A percentile compares a stretch with the other conserved stretches of the same genome.
phyloP scores from a whole-genome alignment of 2,888 invertebrate genomes.

The Dryomyza anilis region DNA sequence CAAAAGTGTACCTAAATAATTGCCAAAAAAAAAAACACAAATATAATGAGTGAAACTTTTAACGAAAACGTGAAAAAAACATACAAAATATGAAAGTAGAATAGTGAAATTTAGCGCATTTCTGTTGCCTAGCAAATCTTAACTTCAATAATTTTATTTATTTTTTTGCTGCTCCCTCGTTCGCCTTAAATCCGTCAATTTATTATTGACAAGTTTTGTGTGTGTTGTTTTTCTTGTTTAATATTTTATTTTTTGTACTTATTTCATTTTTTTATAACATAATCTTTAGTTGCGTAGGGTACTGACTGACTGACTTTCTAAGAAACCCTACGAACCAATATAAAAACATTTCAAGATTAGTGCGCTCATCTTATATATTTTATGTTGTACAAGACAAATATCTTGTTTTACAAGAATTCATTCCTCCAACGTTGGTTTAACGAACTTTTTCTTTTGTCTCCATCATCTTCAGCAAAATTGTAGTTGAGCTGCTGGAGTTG shows the following conservation, averaged over 20 bases:
- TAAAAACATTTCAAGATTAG: constrained; percentile 11
- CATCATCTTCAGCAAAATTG: not conserved
- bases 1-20: no score
- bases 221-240: not conserved
- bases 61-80: not conserved
- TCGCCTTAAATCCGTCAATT: not conserved
- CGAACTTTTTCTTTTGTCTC: constrained; percentile 35
- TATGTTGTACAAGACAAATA: constrained; percentile 15
- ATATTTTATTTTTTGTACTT: not conserved
- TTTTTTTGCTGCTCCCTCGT: no score
- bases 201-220: not conserved
- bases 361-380: constrained; percentile 18
- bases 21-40: not conserved
- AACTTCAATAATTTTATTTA: no score
- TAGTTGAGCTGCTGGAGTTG: not conserved
- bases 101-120: not conserved
- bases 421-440: constrained; percentile 38
- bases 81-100: not conserved
- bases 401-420: constrained; percentile 25
- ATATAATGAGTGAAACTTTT: not conserved
- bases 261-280: not conserved
- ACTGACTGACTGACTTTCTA: constrained; percentile 17
- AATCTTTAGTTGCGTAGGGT: not conserved
- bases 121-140: no score
- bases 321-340: constrained; percentile 10